phyloP scores from a whole-genome alignment of 2,113 vertebrate genomes.

The Corydoras maculifer region DNA sequence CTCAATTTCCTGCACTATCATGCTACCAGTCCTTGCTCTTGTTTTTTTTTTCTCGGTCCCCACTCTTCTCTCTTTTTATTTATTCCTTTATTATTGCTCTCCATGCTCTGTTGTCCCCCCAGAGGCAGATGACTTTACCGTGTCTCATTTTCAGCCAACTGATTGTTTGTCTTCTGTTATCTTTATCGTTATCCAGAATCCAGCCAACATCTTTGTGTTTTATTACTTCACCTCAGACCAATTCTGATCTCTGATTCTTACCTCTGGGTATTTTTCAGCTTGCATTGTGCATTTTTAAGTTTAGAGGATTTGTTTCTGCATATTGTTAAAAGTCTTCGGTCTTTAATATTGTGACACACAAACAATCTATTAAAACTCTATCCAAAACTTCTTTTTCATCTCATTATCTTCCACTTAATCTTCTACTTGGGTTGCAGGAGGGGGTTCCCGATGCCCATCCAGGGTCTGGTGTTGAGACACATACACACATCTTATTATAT shows the following conservation, averaged over 20 bases:
- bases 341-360: too few relatives aligned
- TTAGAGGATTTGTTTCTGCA: too few relatives aligned
- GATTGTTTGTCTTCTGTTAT: constrained; percentile 7
- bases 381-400: too few relatives aligned
- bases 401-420: too few relatives aligned
- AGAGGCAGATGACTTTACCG: constrained; percentile 6
- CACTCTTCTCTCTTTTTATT: not conserved
- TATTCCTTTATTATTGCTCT: constrained; percentile 8
- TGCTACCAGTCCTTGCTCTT: not conserved
- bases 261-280: not conserved
- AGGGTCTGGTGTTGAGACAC: too few relatives aligned
- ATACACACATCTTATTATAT: too few relatives aligned
- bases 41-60: not conserved
- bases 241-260: not conserved
- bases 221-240: not conserved
- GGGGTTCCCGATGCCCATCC: too few relatives aligned
- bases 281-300: too few relatives aligned
- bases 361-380: too few relatives aligned
- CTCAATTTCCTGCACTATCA: constrained; percentile 12
- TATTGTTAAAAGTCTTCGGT: too few relatives aligned
- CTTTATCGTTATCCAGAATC: not conserved
- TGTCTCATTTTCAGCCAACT: constrained; percentile 18
- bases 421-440: too few relatives aligned
- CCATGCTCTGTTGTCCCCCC: constrained; percentile 6
- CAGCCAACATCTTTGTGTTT: not conserved